A percentile compares a stretch with the other conserved stretches of the same genome.
phyloP scores from a whole-genome alignment of 2,113 vertebrate species.

The Leptobrachium ailaonicum region DNA sequence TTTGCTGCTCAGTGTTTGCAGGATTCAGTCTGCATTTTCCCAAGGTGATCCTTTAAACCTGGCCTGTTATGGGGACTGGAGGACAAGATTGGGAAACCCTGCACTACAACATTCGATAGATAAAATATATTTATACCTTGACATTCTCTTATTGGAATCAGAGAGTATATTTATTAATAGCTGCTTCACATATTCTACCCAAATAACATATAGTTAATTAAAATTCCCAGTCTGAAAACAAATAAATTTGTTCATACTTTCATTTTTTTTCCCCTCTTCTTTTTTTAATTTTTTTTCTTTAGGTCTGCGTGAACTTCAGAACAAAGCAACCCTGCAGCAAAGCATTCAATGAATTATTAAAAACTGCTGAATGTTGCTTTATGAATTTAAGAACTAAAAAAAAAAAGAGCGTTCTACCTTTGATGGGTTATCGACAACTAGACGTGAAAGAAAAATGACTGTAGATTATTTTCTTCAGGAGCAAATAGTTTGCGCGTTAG shows the following conservation, averaged over 20 bases:
- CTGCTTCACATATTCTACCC: too few relatives aligned
- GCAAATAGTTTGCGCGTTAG: constrained; percentile 1
- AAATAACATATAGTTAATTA: too few relatives aligned
- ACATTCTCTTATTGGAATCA: too few relatives aligned
- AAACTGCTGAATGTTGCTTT: constrained; percentile 58
- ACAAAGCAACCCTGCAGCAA: constrained; percentile 52
- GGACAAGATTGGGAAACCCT: too few relatives aligned
- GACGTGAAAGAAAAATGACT: constrained; percentile 45
- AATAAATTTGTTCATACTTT: constrained; percentile 32
- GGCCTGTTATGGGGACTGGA: too few relatives aligned
- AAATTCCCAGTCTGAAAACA: constrained; percentile 26
- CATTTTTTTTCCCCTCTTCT: background rate
- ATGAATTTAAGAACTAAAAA: constrained; percentile 54
- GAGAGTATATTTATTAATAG: too few relatives aligned
- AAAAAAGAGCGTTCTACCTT: constrained; percentile 34
- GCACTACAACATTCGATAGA: too few relatives aligned
- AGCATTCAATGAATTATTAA: constrained; percentile 58
- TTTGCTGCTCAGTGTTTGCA: too few relatives aligned
- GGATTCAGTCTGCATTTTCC: too few relatives aligned
- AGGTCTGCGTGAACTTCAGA: constrained; percentile 57
- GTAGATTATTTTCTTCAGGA: constrained; percentile 26
- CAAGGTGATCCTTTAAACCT: too few relatives aligned
- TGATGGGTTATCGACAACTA: constrained; percentile 51
- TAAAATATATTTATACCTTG: too few relatives aligned
- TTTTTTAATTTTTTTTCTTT: constrained; percentile 40